Evolutionary conservation across 2,888 invertebrate species (phyloP).

Genomic region (Neuroscelio doddi): DNA sequence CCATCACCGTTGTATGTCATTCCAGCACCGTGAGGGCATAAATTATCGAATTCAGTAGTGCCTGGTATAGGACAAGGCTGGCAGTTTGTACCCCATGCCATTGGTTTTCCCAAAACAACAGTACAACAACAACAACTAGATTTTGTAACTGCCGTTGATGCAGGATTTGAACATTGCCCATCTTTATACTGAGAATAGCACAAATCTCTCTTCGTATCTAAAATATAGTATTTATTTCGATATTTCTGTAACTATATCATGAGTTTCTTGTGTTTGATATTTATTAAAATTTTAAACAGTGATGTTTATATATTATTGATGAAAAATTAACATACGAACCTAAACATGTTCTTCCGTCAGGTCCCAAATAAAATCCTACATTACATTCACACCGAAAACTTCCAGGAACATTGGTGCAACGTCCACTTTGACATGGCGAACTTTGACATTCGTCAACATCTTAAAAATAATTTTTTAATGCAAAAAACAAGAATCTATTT

Average conservation of each 20-base stretch:
- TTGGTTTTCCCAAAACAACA: slow-evolving; percentile 77
- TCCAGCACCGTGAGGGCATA: slow-evolving; percentile 86
- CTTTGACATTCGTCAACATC: slow-evolving; percentile 82
- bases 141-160: slow-evolving; percentile 84
- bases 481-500: too few relatives aligned
- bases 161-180: slow-evolving; percentile 85
- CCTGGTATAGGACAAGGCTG: slow-evolving; percentile 83
- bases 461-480: slow-evolving; percentile 54
- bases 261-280: too few relatives aligned
- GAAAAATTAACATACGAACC: slow-evolving; percentile 74
- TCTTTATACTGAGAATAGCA: slow-evolving; percentile 87
- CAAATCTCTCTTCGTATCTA: slow-evolving; percentile 86
- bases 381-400: slow-evolving; percentile 82
- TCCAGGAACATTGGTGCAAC: slow-evolving; percentile 80
- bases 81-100: slow-evolving; percentile 89
- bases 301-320: too few relatives aligned
- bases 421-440: slow-evolving; percentile 79
- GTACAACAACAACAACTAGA: slow-evolving; percentile 90
- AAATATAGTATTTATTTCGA: slow-evolving; percentile 43
- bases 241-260: too few relatives aligned
- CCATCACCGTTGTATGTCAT: slow-evolving; percentile 86
- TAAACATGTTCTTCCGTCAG: slow-evolving; percentile 85
- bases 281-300: too few relatives aligned
- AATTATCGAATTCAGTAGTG: slow-evolving; percentile 79
- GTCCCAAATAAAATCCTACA: slow-evolving; percentile 80